These are phyloP conservation scores for Coenonympha arcania DNA, from an alignment of 2,888 invertebrate genomes.

Conservation along the genomic window DNA sequence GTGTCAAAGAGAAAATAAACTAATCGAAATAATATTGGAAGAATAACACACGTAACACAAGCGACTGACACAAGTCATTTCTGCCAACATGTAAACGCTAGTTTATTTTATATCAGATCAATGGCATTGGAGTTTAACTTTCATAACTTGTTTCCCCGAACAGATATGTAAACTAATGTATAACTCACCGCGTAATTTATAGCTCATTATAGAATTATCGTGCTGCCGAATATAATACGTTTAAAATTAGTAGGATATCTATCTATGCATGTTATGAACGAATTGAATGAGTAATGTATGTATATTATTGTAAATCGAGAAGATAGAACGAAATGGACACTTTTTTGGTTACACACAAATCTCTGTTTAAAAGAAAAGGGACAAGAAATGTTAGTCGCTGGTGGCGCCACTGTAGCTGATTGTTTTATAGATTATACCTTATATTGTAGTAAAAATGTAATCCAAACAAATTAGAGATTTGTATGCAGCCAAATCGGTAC, in stretches of 20 bases:
- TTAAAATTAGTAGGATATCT: conserved; percentile 45
- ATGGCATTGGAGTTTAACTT: neutral
- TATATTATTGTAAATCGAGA: conserved; percentile 1
- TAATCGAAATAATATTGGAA: too few relatives aligned
- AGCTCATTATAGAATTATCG: conserved; percentile 50
- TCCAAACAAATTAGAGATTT: too few relatives aligned
- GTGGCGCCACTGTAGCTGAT: too few relatives aligned
- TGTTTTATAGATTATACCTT: too few relatives aligned
- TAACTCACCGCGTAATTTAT: conserved; percentile 60
- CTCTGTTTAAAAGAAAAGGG: too few relatives aligned
- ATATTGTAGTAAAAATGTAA: too few relatives aligned
- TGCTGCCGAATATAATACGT: conserved; percentile 46
- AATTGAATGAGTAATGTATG: conserved; percentile 1
- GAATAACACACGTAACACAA: neutral
- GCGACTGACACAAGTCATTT: neutral
- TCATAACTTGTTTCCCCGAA: neutral
- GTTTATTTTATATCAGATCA: neutral
- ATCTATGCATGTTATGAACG: conserved; percentile 23
- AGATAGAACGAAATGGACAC: too few relatives aligned
- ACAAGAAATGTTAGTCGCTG: too few relatives aligned
- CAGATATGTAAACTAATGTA: conserved; percentile 41
- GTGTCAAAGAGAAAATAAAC: too few relatives aligned
- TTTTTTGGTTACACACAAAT: too few relatives aligned
- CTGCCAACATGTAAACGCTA: neutral
- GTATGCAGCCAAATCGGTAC: too few relatives aligned